phyloP scores from a whole-genome alignment of 2,113 vertebrate genomes.

The Grammomys surdaster region DNA sequence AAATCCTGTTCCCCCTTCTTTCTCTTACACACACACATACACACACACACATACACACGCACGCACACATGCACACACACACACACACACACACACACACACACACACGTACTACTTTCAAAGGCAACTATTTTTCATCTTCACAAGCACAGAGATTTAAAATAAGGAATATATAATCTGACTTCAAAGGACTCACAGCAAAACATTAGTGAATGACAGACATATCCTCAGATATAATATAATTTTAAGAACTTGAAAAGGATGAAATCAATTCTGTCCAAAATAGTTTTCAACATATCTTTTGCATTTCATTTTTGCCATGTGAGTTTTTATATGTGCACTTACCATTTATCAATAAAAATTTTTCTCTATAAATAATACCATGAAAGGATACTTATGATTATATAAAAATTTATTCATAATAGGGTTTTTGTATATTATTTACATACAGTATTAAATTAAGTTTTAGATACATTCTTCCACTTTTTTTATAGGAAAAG shows the following conservation, averaged over 20 bases:
- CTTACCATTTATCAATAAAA: constrained; percentile 54
- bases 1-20: background rate
- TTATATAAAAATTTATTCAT: background rate
- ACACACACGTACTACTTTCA: background rate
- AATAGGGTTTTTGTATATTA: background rate
- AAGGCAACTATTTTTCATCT: constrained; percentile 49
- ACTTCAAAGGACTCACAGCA: constrained; percentile 66
- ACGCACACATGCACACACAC: background rate
- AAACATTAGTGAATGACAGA: constrained; percentile 41
- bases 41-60: background rate
- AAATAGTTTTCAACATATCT: constrained; percentile 41
- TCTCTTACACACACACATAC: background rate
- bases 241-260: constrained; percentile 61
- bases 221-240: constrained; percentile 19
- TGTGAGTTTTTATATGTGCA: background rate
- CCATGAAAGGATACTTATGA: background rate
- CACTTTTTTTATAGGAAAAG: background rate
- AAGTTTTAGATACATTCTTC: background rate
- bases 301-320: constrained; percentile 32
- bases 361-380: background rate
- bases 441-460: background rate
- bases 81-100: background rate
- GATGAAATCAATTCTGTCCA: constrained; percentile 56
- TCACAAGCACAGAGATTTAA: constrained; percentile 16
- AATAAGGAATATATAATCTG: constrained; percentile 62